These are phyloP conservation scores for Spongilla lacustris DNA, from an alignment of 37 sponge, comb jelly and placozoan genomes.

Conservation along the genomic window DNA sequence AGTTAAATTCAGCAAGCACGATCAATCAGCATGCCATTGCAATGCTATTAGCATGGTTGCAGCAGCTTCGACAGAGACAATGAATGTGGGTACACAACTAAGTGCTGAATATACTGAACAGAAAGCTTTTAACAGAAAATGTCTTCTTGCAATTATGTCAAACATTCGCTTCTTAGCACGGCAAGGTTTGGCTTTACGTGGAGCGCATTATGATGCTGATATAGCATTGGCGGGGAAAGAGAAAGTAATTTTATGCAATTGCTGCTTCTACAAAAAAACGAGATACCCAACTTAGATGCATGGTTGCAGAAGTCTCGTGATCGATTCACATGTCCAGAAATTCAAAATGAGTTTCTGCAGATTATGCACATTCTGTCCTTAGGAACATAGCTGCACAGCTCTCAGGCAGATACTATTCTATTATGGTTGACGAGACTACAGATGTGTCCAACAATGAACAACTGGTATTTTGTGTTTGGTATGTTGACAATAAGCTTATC, in stretches of 20 bases:
- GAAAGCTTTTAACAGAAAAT: conserved; percentile 22
- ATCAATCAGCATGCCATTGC: conserved; percentile 10
- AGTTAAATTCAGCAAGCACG: conserved; percentile 39
- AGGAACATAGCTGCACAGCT: conserved; percentile 13
- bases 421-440: conserved; percentile 55
- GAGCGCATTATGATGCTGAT: conserved; percentile 12
- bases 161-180: conserved; percentile 41
- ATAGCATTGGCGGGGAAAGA: conserved; percentile 13
- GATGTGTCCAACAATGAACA: conserved; percentile 52
- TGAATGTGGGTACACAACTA: conserved; percentile 25
- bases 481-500: conserved; percentile 46
- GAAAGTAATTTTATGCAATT: conserved; percentile 52
- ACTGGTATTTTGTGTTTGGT: conserved; percentile 43
- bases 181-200: conserved; percentile 43
- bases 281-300: conserved; percentile 13
- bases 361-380: conserved; percentile 26
- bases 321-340: conserved; percentile 29
- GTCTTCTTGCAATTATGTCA: conserved; percentile 21
- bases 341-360: conserved; percentile 40
- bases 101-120: conserved; percentile 19
- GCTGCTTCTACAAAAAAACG: conserved; percentile 28
- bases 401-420: conserved; percentile 31
- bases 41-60: conserved; percentile 35
- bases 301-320: conserved; percentile 39
- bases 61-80: conserved; percentile 30